These are phyloP conservation scores for Drosophila athabasca DNA, from an alignment of 1,140 invertebrate genomes.

Conservation along the genomic window DNA sequence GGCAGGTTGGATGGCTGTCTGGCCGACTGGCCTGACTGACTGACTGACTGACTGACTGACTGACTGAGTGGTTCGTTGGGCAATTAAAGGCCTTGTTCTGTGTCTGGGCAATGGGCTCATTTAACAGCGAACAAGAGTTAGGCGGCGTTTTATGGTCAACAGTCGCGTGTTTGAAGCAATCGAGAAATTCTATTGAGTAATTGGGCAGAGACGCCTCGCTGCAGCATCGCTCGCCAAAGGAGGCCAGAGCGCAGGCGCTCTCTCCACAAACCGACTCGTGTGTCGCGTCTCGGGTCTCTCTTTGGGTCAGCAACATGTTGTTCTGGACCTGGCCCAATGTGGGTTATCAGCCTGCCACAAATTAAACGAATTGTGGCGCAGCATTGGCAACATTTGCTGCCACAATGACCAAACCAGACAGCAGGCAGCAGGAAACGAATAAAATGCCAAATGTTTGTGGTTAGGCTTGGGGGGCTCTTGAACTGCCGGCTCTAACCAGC, in stretches of 20 bases:
- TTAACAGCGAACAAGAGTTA: constrained; percentile 65
- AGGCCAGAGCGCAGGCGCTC: constrained; percentile 58
- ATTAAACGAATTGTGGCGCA: constrained; percentile 75
- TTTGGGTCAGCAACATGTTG: constrained; percentile 76
- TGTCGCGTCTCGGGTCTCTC: not conserved
- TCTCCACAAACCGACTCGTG: constrained; percentile 24
- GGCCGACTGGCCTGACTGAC: constrained; percentile 23
- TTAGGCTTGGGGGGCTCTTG: constrained; percentile 37
- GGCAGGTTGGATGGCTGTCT: constrained; percentile 29
- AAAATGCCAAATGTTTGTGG: constrained; percentile 60
- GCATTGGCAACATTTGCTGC: constrained; percentile 76
- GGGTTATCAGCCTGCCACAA: constrained; percentile 67
- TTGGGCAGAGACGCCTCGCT: constrained; percentile 21
- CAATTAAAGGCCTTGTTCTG: constrained; percentile 61
- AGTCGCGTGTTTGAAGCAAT: constrained; percentile 46
- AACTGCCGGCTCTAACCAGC: constrained; percentile 18
- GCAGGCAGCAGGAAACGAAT: constrained; percentile 30
- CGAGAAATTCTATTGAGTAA: constrained; percentile 58
- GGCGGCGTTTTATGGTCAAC: constrained; percentile 71
- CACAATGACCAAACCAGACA: constrained; percentile 25
- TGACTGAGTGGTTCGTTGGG: constrained; percentile 14
- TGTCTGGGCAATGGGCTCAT: constrained; percentile 44
- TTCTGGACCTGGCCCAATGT: constrained; percentile 45
- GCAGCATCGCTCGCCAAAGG: too few species aligned
- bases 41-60: constrained; percentile 27